These are phyloP conservation scores for Balaeniceps rex DNA, from an alignment of 2,113 vertebrate genomes.

Conservation along the genomic window DNA sequence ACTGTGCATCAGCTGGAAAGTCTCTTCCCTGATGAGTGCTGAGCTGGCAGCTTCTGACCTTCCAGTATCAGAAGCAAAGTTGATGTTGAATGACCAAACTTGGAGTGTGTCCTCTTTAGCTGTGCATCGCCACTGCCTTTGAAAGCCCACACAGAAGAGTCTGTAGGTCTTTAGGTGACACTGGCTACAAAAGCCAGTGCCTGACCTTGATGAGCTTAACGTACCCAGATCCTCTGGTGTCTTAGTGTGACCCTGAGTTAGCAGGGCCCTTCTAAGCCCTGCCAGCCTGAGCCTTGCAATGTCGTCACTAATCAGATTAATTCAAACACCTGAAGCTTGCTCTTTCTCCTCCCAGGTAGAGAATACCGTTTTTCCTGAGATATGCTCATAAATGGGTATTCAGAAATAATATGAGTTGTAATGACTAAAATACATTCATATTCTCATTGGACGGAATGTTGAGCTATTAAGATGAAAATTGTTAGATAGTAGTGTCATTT, in stretches of 20 bases:
- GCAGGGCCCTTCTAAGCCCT: not conserved
- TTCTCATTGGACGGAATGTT: not conserved
- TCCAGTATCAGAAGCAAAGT: not conserved
- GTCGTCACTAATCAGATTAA: not conserved
- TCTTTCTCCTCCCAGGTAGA: not conserved
- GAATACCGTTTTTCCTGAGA: not conserved
- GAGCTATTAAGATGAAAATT: not conserved
- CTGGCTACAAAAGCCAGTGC: not conserved
- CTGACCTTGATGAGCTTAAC: not conserved
- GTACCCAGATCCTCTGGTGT: not conserved
- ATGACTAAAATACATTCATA: not conserved
- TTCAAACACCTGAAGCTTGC: not conserved
- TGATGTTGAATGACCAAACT: not conserved
- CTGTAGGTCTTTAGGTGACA: not conserved
- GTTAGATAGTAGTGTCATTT: not conserved
- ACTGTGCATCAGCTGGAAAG: not conserved
- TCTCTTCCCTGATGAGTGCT: not conserved
- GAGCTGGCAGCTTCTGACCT: not conserved
- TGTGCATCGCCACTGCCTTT: not conserved
- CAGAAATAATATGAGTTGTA: no score
- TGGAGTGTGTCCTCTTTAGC: not conserved
- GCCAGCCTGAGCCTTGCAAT: not conserved
- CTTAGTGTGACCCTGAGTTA: not conserved
- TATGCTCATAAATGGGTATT: no score
- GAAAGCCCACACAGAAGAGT: not conserved